These are phyloP conservation scores for Plutomurus gul DNA, from an alignment of 1,140 invertebrate genomes.

Conservation along the genomic window DNA sequence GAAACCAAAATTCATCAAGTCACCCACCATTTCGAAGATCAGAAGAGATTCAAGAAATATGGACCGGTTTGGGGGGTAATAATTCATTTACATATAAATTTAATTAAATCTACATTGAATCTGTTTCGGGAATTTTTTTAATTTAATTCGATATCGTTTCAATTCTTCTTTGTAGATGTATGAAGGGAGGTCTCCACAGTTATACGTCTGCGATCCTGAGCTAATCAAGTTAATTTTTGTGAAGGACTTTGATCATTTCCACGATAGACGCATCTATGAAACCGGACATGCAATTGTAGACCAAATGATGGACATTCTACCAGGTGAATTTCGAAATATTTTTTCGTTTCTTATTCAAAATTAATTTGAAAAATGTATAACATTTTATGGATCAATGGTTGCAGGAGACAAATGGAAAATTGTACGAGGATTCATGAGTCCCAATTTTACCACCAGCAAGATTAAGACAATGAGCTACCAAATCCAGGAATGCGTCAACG, in stretches of 20 bases:
- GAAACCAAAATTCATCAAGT: slow-evolving; percentile 39
- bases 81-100: neutral
- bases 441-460: slow-evolving; percentile 42
- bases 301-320: slow-evolving; percentile 40
- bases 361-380: neutral
- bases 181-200: slow-evolving; percentile 55
- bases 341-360: neutral
- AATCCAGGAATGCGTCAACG: slow-evolving; percentile 28
- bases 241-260: slow-evolving; percentile 56
- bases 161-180: slow-evolving; percentile 32
- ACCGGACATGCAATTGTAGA: slow-evolving; percentile 37
- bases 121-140: neutral
- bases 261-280: slow-evolving; percentile 55
- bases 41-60: slow-evolving; percentile 37
- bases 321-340: slow-evolving; percentile 13
- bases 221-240: slow-evolving; percentile 49
- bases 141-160: neutral
- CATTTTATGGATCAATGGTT: slow-evolving; percentile 59
- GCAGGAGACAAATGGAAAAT: slow-evolving; percentile 59
- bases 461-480: slow-evolving; percentile 33
- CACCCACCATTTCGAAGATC: slow-evolving; percentile 37
- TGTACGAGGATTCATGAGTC: slow-evolving; percentile 23
- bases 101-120: neutral
- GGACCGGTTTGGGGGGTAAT: slow-evolving; percentile 44
- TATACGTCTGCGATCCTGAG: slow-evolving; percentile 42